phyloP scores from a whole-genome alignment of 2,113 vertebrate genomes.

The Corythaixoides concolor region DNA sequence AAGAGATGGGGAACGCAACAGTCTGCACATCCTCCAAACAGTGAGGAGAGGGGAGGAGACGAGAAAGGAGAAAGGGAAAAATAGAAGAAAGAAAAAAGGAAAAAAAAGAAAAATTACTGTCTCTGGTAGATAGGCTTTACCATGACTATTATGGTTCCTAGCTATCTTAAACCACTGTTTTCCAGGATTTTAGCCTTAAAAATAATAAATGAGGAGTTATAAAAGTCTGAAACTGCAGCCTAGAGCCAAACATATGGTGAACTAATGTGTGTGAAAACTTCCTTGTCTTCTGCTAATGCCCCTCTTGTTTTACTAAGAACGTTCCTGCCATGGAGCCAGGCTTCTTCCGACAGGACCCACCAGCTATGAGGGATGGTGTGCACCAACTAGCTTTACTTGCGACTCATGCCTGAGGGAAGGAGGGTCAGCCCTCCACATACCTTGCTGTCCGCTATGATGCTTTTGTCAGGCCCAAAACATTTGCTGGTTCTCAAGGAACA shows the following conservation, averaged over 20 bases:
- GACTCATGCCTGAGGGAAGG: background rate
- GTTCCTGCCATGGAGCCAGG: background rate
- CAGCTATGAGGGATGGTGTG: background rate
- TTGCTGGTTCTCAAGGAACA: background rate
- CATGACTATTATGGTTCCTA: background rate
- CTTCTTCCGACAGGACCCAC: background rate
- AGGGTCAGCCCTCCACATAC: background rate
- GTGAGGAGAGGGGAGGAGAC: accelerated
- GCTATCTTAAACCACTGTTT: background rate
- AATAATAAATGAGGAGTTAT: conserved; percentile 32
- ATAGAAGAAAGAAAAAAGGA: background rate
- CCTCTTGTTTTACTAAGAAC: background rate
- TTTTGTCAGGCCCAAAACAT: background rate
- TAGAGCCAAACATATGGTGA: conserved; percentile 40
- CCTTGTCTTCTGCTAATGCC: background rate
- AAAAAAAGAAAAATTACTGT: background rate
- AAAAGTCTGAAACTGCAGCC: conserved; percentile 10
- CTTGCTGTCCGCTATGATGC: background rate
- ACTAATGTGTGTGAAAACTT: conserved; percentile 19
- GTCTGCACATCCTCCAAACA: background rate
- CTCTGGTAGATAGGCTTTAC: background rate
- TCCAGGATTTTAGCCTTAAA: conserved; percentile 13
- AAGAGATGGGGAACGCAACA: background rate
- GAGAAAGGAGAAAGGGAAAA: too few relatives aligned
- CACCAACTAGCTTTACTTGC: background rate